A percentile compares a stretch with the other conserved stretches of the same genome.
These are phyloP conservation scores for Drosophila tropicalis DNA, from an alignment of 1,140 invertebrate genomes.

Conservation along the genomic window DNA sequence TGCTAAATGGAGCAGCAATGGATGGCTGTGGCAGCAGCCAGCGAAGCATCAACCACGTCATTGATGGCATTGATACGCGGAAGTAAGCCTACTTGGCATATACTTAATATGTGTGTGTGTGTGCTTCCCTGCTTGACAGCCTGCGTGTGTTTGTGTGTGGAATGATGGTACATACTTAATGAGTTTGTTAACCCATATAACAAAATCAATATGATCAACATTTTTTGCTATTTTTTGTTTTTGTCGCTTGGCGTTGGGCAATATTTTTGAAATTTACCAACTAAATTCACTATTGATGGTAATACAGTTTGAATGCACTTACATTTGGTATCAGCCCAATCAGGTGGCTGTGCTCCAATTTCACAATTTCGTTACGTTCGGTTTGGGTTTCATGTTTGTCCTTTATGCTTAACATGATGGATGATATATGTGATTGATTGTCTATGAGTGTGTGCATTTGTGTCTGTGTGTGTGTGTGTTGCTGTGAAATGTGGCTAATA, in stretches of 20 bases:
- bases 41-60: slow-evolving; percentile 40
- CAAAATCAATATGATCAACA: slow-evolving; percentile 12
- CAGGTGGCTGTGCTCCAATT: slow-evolving; percentile 6
- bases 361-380: not conserved
- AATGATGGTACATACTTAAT: slow-evolving; percentile 53
- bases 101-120: slow-evolving; percentile 46
- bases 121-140: not conserved
- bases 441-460: slow-evolving; percentile 15
- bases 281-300: slow-evolving; percentile 22
- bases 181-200: slow-evolving; percentile 71
- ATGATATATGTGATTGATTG: slow-evolving; percentile 70
- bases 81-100: slow-evolving; percentile 64
- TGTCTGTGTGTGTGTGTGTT: slow-evolving; percentile 34
- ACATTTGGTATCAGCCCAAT: slow-evolving; percentile 18
- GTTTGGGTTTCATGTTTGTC: not conserved
- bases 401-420: slow-evolving; percentile 65
- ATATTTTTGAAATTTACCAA: slow-evolving; percentile 30
- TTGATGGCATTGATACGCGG: slow-evolving; percentile 65
- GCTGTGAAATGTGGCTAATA: slow-evolving; percentile 51
- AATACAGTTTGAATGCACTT: slow-evolving; percentile 27
- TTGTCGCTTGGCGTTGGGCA: not conserved
- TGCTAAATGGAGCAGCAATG: slow-evolving; percentile 62
- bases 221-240: not conserved
- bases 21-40: slow-evolving; percentile 15
- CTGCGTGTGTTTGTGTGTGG: slow-evolving; percentile 1